Evolutionary conservation across 2,797 vertebrate species (phyloP), one percentile per base, ranked within the genome.

Genomic region (Eurystomus glaucurus): DNA sequence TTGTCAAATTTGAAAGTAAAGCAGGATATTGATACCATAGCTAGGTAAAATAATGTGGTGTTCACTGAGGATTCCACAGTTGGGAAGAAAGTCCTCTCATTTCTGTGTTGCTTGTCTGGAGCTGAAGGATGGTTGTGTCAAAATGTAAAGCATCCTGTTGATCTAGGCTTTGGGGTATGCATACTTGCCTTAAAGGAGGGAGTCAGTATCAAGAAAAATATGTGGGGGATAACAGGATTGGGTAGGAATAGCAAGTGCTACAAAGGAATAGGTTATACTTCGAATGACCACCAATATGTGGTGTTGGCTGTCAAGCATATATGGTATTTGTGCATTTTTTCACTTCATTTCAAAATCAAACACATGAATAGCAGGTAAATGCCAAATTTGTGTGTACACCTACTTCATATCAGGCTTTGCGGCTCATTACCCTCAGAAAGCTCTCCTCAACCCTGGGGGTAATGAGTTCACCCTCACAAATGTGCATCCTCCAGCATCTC

Each of bases 331-430:
- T 41, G 22, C 54, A 17, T 55, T 85, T 86, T 96, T 93, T 88
- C 65, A 70, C 52, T 96, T 93, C 76, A 82, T 94, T 96, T 94
- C 62, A 81, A 93, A 94, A 76, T 60, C 93, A 97, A 97, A 88
- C 54, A 62, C 23, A 45, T n/a, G n/a, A 86, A 71, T 76, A 88
- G 65, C 50, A 58, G 33, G 45, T 78, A 91, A 93, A 84, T 76
- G 50, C 28, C 69, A 95, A 71, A 61, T 90, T 1, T 90, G 91
- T 95, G 66, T 94, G 77, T 62, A 54, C 46, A 93, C 14, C 69
- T 90, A 84, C 85, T 95, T 95, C 79, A 90, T 46, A 86, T 65
- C 69, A 90, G 79, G 72, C 45, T 88, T 48, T 92, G 91, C 3
- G 3, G 76, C 46, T 94, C 93, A 94, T 96, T 97, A 85, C 57